These are phyloP conservation scores for Dreissena rostriformis DNA, from an alignment of 1,140 invertebrate species.

Conservation along the genomic window DNA sequence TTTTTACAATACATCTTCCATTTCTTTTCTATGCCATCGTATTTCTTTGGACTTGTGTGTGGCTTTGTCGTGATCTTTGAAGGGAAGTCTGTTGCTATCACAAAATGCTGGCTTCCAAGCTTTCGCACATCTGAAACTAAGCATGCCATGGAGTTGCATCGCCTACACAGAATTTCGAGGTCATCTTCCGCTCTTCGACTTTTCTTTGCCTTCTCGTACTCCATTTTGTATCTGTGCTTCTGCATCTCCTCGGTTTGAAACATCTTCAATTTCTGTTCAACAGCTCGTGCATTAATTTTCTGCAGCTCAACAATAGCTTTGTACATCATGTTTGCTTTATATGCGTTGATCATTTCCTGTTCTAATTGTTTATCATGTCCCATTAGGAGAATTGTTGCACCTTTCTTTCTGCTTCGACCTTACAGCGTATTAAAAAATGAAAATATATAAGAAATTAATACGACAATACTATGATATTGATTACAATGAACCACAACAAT, in stretches of 20 bases:
- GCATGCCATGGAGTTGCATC: constrained; percentile 12
- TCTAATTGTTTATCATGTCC: constrained; percentile 34
- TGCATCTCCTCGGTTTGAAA: constrained; percentile 32
- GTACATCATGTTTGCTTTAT: constrained; percentile 53
- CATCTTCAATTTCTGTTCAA: constrained; percentile 10
- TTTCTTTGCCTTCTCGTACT: constrained; percentile 11
- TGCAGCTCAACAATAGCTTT: constrained; percentile 13
- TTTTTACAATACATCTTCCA: constrained; percentile 54
- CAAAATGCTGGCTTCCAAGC: constrained; percentile 3
- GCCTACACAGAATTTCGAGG: constrained; percentile 17
- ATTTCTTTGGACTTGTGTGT: constrained; percentile 28
- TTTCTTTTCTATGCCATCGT: constrained; percentile 30
- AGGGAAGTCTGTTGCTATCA: constrained; percentile 28
- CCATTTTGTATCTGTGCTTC: constrained; percentile 16
- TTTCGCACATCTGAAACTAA: constrained; percentile 5
- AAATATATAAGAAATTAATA: not conserved
- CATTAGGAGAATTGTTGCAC: constrained; percentile 12
- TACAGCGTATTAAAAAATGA: not conserved
- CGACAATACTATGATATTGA: not conserved
- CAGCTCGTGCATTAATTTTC: not conserved
- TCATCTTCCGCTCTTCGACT: constrained; percentile 12
- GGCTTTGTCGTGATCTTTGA: constrained; percentile 15
- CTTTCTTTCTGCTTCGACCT: constrained; percentile 35
- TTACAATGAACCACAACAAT: not conserved
- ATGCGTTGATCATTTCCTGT: constrained; percentile 36